Evolutionary conservation across 2,797 vertebrate genomes (phyloP).

Genomic region (Heteromormyrus szaboi): DNA sequence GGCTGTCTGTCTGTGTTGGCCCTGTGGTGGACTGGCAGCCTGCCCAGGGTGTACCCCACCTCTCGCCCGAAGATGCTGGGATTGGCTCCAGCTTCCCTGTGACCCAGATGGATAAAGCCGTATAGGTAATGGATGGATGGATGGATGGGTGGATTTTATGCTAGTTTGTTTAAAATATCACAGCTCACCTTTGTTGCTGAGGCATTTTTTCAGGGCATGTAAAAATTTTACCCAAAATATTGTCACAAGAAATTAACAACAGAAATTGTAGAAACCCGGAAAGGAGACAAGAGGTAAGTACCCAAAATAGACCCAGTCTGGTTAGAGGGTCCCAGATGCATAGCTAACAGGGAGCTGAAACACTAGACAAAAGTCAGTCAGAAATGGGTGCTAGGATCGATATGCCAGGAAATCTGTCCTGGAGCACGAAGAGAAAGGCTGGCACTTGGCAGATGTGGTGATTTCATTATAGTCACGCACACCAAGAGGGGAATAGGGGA

Average conservation of each 20-base stretch:
- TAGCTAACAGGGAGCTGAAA: background rate
- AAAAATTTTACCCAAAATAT: background rate
- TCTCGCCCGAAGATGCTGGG: too few species aligned
- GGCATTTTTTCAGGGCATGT: background rate
- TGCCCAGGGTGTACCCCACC: too few species aligned
- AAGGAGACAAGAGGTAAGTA: background rate
- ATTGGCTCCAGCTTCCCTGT: too few species aligned
- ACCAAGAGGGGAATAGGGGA: background rate
- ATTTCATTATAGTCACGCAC: background rate
- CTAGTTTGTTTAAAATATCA: background rate
- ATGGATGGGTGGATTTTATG: background rate
- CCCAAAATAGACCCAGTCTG: background rate
- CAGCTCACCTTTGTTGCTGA: background rate
- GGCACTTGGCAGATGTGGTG: background rate
- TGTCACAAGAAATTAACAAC: background rate
- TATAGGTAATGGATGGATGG: too few species aligned
- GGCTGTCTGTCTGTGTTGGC: too few species aligned
- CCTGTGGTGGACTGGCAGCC: too few species aligned
- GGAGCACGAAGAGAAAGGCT: background rate
- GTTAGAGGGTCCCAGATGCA: background rate
- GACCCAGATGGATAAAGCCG: too few species aligned
- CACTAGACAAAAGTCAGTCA: background rate
- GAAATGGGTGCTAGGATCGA: background rate
- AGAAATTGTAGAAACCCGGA: background rate
- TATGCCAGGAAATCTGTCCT: background rate